Evolutionary conservation across 1,140 invertebrate genomes (phyloP), one percentile per base, ranked within the genome.

Genomic region (Brachionus angularis): DNA sequence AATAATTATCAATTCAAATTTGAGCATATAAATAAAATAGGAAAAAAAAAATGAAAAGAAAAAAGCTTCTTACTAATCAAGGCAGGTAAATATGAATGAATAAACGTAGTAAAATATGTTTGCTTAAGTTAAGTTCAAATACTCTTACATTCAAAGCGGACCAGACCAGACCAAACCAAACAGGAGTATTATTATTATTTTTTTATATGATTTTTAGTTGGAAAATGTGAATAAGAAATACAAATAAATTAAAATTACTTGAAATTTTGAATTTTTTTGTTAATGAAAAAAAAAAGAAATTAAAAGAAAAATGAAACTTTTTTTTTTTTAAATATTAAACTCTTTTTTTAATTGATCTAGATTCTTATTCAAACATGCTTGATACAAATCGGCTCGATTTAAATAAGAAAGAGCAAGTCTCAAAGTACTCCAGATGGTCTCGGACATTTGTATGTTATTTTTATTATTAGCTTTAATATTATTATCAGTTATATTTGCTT

Each of bases 351-450:
- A 76, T 49, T 50, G 49, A 33, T 79, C 77, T 23, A 85, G 74
- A 74, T 84, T 79, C 64, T 85, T 87, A 16, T 84, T 85, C 81
- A 92, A 89, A 76, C 92, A 86, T 61, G 86, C 84, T 72, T 86
- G 84, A 74, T 87, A 86, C 27, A 95, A 83, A 76, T 95, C 89
- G 75, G 86, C 84, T 77, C 88, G 87, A 73, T 91, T 88, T 85
- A 95, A 87, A 39, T 95, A 82, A 14, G 90, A 89, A 31, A 95
- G 83, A 44, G 93, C 90, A 85, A 95, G 90, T 78, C 91, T 86
- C 33, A 98, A 83, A 1, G 91, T 96, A 25, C 88, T 89, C 94
- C 95, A 98, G 80, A 98, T 95, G 29, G 89, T 90, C 73, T 91
- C 88, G 0, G 92, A 96, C 89, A 93, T 91, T 8, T 75, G 74